Conservation (phyloP, 2,113 vertebrate genomes). For the Grantiella picta region DNA sequence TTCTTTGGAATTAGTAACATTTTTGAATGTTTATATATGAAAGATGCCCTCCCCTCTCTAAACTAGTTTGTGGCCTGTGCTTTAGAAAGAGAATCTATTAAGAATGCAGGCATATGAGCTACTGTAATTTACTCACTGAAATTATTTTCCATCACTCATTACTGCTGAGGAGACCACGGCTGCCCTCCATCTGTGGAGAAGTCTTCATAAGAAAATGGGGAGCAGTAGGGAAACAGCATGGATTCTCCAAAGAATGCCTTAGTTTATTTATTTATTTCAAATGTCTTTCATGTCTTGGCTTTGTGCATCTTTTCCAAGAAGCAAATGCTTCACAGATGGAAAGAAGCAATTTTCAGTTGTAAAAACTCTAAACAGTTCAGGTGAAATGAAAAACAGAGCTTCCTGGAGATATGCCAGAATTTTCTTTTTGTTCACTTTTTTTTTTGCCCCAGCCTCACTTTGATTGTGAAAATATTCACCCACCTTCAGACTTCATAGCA, state of each 20-base stretch:
- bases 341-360: constrained; percentile 57
- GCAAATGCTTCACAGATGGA: constrained; percentile 64
- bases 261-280: constrained; percentile 61
- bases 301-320: constrained; percentile 63
- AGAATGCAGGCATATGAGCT: background rate
- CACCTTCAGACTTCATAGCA: constrained; percentile 12
- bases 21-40: background rate
- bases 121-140: constrained; percentile 9
- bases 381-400: constrained; percentile 69
- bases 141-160: background rate
- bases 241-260: constrained; percentile 57
- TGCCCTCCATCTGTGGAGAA: constrained; percentile 52
- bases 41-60: background rate
- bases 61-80: background rate
- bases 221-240: constrained; percentile 56
- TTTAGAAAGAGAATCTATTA: background rate
- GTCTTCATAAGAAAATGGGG: constrained; percentile 50
- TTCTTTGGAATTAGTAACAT: background rate
- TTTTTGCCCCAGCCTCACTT: background rate
- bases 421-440: background rate
- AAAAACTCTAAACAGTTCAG: constrained; percentile 68
- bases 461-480: constrained; percentile 51
- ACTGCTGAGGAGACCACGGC: background rate
- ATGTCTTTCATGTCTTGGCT: constrained; percentile 55
- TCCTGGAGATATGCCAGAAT: constrained; percentile 15